Percentiles rank a stretch among this genome's conserved stretches.
These are phyloP conservation scores for Coleophora deauratella DNA, from an alignment of 2,888 invertebrate species.

Conservation along the genomic window DNA sequence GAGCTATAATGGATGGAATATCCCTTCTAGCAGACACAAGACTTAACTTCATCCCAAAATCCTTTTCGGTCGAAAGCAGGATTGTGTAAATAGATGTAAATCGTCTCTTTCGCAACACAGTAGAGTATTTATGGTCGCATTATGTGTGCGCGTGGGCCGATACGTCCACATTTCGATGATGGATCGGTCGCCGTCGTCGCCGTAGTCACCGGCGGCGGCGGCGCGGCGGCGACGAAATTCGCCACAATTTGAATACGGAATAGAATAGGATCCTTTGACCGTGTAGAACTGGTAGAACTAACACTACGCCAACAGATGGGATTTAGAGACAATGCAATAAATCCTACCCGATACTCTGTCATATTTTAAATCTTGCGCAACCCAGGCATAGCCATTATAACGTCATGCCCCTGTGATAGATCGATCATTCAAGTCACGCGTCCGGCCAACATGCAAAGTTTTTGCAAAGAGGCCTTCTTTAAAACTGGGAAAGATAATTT, in stretches of 20 bases:
- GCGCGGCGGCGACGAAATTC: slow-evolving; percentile 70
- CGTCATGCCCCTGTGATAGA: too few species aligned
- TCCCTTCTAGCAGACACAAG: too few species aligned
- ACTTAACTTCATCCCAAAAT: too few species aligned
- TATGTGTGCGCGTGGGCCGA: slow-evolving; percentile 56
- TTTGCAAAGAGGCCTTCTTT: too few species aligned
- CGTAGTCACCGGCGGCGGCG: slow-evolving; percentile 41
- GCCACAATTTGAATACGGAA: slow-evolving; percentile 57
- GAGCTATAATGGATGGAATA: too few species aligned
- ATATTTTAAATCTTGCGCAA: too few species aligned
- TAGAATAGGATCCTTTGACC: slow-evolving; percentile 37
- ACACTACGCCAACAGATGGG: neutral
- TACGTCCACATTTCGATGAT: slow-evolving; percentile 70
- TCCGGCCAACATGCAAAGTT: too few species aligned
- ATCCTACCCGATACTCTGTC: too few species aligned
- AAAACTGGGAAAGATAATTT: too few species aligned
- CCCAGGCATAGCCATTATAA: too few species aligned
- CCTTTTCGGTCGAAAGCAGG: slow-evolving; percentile 3
- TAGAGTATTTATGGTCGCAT: slow-evolving; percentile 27
- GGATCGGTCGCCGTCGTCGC: slow-evolving; percentile 55
- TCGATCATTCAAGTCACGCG: too few species aligned
- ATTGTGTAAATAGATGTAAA: slow-evolving; percentile 16
- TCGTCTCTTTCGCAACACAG: slow-evolving; percentile 20
- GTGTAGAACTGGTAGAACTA: neutral
- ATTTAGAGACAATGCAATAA: too few species aligned